A percentile compares a stretch with the other conserved stretches of the same genome.
phyloP scores from a whole-genome alignment of 2,113 vertebrate species.

The Pteronura brasiliensis region DNA sequence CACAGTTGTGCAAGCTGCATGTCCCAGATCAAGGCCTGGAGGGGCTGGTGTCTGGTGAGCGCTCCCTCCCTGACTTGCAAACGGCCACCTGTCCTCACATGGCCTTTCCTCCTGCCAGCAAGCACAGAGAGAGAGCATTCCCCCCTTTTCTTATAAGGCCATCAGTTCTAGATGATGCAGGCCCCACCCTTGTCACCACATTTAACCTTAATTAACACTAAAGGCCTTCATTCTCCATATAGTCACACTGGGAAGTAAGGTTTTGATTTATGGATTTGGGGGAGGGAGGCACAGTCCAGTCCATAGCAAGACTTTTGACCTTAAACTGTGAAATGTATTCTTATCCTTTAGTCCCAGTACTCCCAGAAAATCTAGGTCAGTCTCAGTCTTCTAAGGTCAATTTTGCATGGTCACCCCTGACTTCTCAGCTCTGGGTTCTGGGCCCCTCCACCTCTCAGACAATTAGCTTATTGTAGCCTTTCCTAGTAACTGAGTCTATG shows the following conservation, averaged over 20 bases:
- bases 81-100: background rate
- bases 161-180: background rate
- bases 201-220: background rate
- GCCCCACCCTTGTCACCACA: fast-evolving
- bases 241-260: background rate
- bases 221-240: background rate
- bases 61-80: background rate
- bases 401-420: background rate
- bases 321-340: background rate
- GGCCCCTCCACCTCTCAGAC: fast-evolving
- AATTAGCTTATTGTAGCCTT: background rate
- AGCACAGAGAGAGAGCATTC: background rate
- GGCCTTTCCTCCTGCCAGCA: background rate
- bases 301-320: background rate
- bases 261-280: background rate
- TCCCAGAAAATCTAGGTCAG: background rate
- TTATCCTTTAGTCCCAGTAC: background rate
- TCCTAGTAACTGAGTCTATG: background rate
- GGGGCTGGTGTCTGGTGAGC: background rate
- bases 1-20: background rate
- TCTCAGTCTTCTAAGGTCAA: background rate
- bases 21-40: too few species aligned
- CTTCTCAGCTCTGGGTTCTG: background rate
- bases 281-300: background rate
- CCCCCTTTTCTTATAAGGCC: background rate